Evolutionary conservation across 2,888 invertebrate species (phyloP).

Genomic region (Mythimna vitellina): DNA sequence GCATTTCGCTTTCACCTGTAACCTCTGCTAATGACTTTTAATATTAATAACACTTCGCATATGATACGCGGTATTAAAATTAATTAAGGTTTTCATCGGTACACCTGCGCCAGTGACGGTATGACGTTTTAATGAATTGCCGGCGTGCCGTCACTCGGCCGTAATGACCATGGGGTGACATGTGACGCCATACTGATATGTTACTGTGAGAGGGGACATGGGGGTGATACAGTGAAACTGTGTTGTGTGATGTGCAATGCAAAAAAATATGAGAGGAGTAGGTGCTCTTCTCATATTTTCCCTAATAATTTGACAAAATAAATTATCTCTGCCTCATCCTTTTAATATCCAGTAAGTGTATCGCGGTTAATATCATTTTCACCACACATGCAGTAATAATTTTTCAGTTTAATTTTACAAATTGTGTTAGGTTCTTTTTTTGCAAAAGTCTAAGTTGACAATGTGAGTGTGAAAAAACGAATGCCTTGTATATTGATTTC

Average conservation of each 20-base stretch:
- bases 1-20: slow-evolving; percentile 4
- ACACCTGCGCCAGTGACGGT: slow-evolving; percentile 80
- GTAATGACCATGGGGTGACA: slow-evolving; percentile 78
- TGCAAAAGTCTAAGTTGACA: no score
- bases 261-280: slow-evolving; percentile 11
- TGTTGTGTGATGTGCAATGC: slow-evolving; percentile 1
- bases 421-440: no score
- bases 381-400: no score
- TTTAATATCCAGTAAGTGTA: no score
- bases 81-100: slow-evolving; percentile 75
- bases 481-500: no score
- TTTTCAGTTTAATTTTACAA: no score
- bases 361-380: no score
- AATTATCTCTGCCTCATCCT: no score
- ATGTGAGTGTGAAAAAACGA: no score
- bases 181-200: slow-evolving; percentile 78
- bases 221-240: slow-evolving; percentile 21
- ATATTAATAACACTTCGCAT: slow-evolving; percentile 60
- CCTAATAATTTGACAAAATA: no score
- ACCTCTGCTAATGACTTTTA: slow-evolving; percentile 48
- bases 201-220: slow-evolving; percentile 44
- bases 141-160: slow-evolving; percentile 66
- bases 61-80: slow-evolving; percentile 68
- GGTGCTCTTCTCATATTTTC: no score
- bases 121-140: slow-evolving; percentile 84